Percentiles rank a stretch among this genome's conserved stretches.
phyloP scores from a whole-genome alignment of 2,797 vertebrate species.

The Oreonectes daqikongensis region DNA sequence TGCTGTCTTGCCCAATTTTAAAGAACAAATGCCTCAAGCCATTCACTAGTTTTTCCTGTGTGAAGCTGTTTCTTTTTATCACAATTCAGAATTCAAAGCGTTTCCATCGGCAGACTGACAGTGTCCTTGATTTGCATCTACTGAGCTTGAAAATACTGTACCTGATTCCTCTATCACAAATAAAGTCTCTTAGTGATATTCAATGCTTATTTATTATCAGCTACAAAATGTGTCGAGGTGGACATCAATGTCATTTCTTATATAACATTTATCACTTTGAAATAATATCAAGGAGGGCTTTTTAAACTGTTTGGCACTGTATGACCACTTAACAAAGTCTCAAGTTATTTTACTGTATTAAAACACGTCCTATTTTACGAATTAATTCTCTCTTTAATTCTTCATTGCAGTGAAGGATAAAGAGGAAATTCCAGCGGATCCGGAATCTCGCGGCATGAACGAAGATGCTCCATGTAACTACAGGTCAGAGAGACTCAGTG shows the following conservation, averaged over 20 bases:
- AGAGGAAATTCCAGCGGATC: slow-evolving; percentile 86
- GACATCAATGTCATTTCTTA: neutral
- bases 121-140: slow-evolving; percentile 38
- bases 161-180: slow-evolving; percentile 1
- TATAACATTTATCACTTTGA: slow-evolving; percentile 1
- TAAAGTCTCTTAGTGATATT: neutral
- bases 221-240: neutral
- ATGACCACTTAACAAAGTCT: neutral
- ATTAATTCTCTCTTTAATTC: slow-evolving; percentile 48
- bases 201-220: neutral
- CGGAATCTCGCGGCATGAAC: slow-evolving; percentile 82
- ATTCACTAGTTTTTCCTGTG: neutral
- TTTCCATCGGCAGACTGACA: slow-evolving; percentile 29
- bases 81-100: slow-evolving; percentile 8
- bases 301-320: slow-evolving; percentile 2
- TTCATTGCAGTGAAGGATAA: slow-evolving; percentile 90
- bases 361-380: slow-evolving; percentile 21
- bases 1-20: neutral
- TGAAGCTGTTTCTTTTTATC: neutral
- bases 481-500: slow-evolving; percentile 79
- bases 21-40: neutral
- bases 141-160: slow-evolving; percentile 1
- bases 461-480: slow-evolving; percentile 90
- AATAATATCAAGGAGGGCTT: slow-evolving; percentile 9
- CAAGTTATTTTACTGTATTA: neutral